Evolutionary conservation across 2,113 vertebrate species (phyloP), one percentile per base, ranked within the genome.

Genomic region (Phrynosoma blainvillii): DNA sequence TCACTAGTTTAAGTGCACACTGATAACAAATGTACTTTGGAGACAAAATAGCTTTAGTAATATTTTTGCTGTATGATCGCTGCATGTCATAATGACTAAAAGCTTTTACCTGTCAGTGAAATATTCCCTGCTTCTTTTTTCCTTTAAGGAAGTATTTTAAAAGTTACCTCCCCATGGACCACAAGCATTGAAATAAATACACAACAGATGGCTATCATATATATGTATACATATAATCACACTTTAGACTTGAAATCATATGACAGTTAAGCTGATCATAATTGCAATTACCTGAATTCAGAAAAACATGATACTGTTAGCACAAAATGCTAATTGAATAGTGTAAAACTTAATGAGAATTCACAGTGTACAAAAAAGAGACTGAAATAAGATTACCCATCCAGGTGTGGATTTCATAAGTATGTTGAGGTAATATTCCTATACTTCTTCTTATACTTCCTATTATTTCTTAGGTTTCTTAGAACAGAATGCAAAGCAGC

Each of bases 11-110:
- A 97, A 96, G 96, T 95, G 95, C 96, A 94, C 96, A 96, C 94
- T 95, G 96, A 94, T 96, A 97, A 97, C 96, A 97, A 97, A 96
- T 95, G 95, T 94, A 93, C 95, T 96, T 96, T 89, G 90, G 94
- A 97, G 95, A 94, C 94, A 97, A 97, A 97, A 97, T 94, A 96
- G 93, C 95, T 93, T 95, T 91, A 96, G 95, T 93, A 96, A 96
- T 96, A 96, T 97, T 97, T 97, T 96, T 96, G 95, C 96, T 96
- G 79, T n/a, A 4, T 92, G 96, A 95, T 96, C 96, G 90, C 90
- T 80, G 95, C 88, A 80, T 94, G 96, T 97, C 96, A 97, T 89
- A 90, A 96, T 96, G 95, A 97, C 93, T 96, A 95, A 97, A 96
- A 95, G 95, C 96, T 95, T 96, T 95, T 94, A 90, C 90, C 77